phyloP scores from a whole-genome alignment of 2,113 vertebrate genomes.

The Phalacrocorax aristotelis region DNA sequence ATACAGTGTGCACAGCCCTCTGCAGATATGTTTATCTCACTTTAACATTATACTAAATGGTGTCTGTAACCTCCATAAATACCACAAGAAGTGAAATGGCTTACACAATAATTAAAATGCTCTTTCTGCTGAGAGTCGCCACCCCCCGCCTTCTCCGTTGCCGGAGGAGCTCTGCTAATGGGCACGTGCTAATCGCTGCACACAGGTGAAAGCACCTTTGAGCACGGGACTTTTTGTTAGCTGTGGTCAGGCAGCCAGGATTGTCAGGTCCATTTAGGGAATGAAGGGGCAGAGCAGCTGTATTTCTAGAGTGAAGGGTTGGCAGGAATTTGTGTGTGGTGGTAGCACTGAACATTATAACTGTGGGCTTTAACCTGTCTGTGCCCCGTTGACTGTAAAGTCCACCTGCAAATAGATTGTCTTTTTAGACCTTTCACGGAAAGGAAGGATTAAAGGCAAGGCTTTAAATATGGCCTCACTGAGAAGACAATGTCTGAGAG shows the following conservation, averaged over 20 bases:
- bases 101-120: constrained; percentile 22
- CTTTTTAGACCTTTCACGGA: not conserved
- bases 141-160: not conserved
- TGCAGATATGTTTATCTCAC: constrained; percentile 54
- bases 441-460: not conserved
- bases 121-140: constrained; percentile 1
- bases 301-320: not conserved
- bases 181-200: not conserved
- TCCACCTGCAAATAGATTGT: not conserved
- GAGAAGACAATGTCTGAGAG: not conserved
- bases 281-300: not conserved
- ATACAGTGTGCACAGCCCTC: not conserved
- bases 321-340: not conserved
- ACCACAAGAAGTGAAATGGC: constrained; percentile 20
- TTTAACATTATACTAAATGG: not conserved
- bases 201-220: not conserved
- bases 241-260: not conserved
- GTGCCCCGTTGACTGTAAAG: not conserved
- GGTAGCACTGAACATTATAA: not conserved
- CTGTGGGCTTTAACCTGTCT: not conserved
- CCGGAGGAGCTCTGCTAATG: not conserved
- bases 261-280: not conserved
- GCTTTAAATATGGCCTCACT: fast-evolving
- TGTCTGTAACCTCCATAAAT: constrained; percentile 44
- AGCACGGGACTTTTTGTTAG: fast-evolving